A percentile compares a stretch with the other conserved stretches of the same genome.
Conservation (phyloP, 2,797 vertebrate species). For the Molossus molossus region DNA sequence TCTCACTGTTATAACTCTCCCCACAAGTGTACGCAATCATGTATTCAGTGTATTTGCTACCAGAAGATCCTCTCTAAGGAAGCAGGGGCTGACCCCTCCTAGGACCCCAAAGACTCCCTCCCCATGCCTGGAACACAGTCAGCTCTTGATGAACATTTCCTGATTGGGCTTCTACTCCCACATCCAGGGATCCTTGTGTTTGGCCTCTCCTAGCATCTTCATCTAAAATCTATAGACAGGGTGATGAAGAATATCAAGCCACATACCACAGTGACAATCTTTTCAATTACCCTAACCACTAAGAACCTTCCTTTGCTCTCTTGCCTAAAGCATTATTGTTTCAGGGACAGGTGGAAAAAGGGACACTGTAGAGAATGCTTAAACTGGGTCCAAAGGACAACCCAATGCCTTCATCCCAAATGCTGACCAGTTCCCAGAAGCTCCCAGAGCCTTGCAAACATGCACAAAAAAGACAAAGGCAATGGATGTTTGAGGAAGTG, state of each 20-base stretch:
- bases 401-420: not conserved
- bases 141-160: not conserved
- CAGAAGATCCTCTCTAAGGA: not conserved
- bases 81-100: too few relatives aligned
- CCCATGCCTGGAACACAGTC: not conserved
- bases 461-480: not conserved
- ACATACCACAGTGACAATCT: not conserved
- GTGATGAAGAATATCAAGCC: not conserved
- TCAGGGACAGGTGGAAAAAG: not conserved
- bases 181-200: not conserved
- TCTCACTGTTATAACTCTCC: not conserved
- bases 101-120: not conserved
- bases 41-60: rapidly evolving
- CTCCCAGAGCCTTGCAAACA: not conserved
- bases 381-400: not conserved
- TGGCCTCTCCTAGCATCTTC: not conserved
- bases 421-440: not conserved
- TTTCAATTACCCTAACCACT: not conserved
- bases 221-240: not conserved
- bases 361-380: not conserved
- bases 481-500: rapidly evolving
- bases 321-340: not conserved
- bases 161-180: not conserved
- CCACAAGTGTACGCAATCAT: rapidly evolving
- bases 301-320: not conserved